A percentile compares a stretch with the other conserved stretches of the same genome.
Evolutionary conservation across 92 coral and sea anemone genomes (phyloP).

Genomic region (Phenganax subtilis): DNA sequence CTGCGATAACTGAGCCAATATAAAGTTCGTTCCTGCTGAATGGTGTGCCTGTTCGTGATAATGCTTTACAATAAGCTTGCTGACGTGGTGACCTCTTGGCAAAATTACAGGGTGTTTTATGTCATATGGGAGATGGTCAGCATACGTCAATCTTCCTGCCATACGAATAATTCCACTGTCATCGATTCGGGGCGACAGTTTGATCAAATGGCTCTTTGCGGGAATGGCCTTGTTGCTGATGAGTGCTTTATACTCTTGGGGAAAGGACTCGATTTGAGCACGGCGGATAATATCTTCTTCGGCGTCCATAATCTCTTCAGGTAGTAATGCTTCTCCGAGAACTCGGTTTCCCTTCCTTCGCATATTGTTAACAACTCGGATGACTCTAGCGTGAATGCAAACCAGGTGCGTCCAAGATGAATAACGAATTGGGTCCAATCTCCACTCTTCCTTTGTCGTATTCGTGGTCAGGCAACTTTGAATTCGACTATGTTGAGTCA

Average conservation of each 20-base stretch:
- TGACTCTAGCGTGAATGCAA: conserved; percentile 40
- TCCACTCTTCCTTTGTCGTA: conserved; percentile 29
- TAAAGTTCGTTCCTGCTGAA: conserved; percentile 53
- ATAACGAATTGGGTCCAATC: conserved; percentile 48
- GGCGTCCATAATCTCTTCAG: conserved; percentile 39
- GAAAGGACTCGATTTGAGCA: conserved; percentile 55
- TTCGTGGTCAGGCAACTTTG: conserved; percentile 4
- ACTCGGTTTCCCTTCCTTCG: not conserved
- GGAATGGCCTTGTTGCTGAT: conserved; percentile 37
- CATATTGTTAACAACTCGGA: not conserved
- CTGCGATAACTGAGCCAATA: conserved; percentile 52
- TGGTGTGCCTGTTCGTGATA: conserved; percentile 51
- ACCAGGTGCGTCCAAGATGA: conserved; percentile 44
- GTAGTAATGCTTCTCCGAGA: not conserved
- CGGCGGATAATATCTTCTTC: conserved; percentile 47
- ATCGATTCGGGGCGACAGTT: conserved; percentile 42
- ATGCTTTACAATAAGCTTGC: conserved; percentile 28
- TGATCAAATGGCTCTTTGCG: conserved; percentile 33
- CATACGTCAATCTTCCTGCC: conserved; percentile 28
- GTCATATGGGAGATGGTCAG: conserved; percentile 49
- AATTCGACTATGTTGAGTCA: conserved; percentile 14
- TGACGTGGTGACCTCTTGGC: conserved; percentile 52
- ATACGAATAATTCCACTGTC: conserved; percentile 34
- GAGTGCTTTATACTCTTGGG: conserved; percentile 45
- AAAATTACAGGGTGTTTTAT: conserved; percentile 46